phyloP scores from a whole-genome alignment of 2,113 vertebrate genomes.

The Struthio camelus region DNA sequence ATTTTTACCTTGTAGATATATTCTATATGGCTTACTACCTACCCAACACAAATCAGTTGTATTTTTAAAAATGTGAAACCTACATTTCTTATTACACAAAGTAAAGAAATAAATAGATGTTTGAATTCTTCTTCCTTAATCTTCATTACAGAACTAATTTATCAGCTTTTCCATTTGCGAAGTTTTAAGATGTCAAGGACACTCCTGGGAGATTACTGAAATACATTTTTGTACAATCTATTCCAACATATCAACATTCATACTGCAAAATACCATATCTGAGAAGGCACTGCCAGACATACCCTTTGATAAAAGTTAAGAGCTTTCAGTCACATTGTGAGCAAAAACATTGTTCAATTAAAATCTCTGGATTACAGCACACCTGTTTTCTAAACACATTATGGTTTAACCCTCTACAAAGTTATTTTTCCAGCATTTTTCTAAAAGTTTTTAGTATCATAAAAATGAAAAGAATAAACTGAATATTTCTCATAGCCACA shows the following conservation, averaged over 20 bases:
- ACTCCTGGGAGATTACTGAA: neutral
- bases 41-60: neutral
- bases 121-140: neutral
- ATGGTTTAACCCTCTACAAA: neutral
- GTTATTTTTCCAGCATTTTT: neutral
- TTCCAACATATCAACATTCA: conserved; percentile 24
- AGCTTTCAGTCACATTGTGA: neutral
- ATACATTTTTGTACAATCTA: conserved; percentile 8
- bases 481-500: neutral
- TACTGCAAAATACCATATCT: neutral
- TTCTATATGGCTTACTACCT: neutral
- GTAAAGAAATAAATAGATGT: neutral
- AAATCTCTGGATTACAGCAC: neutral
- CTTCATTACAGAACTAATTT: neutral
- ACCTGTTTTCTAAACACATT: neutral
- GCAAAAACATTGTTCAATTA: neutral
- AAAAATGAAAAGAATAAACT: neutral
- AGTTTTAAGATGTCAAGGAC: neutral
- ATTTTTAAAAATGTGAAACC: neutral
- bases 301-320: neutral
- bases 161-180: neutral
- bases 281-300: conserved; percentile 24
- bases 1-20: neutral
- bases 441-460: neutral
- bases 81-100: neutral